These are phyloP conservation scores for Eilema sororculum DNA, from an alignment of 2,888 invertebrate species.

Conservation along the genomic window DNA sequence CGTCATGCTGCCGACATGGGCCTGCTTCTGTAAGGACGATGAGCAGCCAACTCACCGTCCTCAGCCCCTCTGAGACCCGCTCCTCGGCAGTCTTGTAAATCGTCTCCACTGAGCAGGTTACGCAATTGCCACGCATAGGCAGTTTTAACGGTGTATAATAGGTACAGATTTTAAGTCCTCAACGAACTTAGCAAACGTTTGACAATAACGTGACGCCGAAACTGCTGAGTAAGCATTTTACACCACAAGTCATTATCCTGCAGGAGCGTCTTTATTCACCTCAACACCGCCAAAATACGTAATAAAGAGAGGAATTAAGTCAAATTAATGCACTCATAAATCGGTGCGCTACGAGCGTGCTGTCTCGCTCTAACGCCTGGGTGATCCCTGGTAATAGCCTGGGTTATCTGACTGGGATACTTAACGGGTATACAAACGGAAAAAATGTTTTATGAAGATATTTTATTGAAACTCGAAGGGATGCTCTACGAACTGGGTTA, in stretches of 20 bases:
- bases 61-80: too few species aligned
- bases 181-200: too few species aligned
- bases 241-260: neutral
- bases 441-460: neutral
- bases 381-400: constrained; percentile 24
- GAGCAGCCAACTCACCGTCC: too few species aligned
- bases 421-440: constrained; percentile 28
- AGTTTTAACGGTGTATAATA: too few species aligned
- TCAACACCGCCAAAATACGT: constrained; percentile 25
- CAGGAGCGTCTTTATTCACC: neutral
- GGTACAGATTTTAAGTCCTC: neutral
- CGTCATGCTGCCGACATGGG: too few species aligned
- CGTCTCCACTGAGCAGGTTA: too few species aligned
- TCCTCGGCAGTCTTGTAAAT: too few species aligned
- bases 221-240: neutral
- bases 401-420: constrained; percentile 5
- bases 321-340: constrained; percentile 55
- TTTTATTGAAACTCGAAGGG: neutral
- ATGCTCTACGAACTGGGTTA: too few species aligned
- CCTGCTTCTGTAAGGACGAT: too few species aligned
- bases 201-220: neutral
- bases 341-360: constrained; percentile 35
- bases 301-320: constrained; percentile 49
- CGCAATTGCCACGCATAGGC: too few species aligned
- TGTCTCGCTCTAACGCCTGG: constrained; percentile 11